Percentiles rank a stretch among this genome's conserved stretches.
phyloP scores from a whole-genome alignment of 2,797 vertebrate genomes.

The Hipposideros larvatus region DNA sequence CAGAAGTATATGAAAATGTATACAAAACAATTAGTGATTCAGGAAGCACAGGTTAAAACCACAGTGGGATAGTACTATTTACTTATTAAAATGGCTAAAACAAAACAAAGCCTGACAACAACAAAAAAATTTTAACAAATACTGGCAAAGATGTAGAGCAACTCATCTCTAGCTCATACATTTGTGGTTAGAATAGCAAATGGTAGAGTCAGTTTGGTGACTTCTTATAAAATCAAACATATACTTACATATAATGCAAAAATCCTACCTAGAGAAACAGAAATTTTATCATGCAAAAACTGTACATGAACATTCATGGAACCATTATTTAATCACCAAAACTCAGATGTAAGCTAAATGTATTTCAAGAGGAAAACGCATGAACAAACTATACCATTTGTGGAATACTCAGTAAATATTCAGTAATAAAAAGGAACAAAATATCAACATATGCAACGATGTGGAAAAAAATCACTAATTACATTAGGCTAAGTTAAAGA shows the following conservation, averaged over 20 bases:
- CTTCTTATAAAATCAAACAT: background rate
- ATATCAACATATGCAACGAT: background rate
- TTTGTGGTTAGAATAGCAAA: background rate
- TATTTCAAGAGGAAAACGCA: background rate
- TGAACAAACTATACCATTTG: background rate
- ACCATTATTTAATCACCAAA: background rate
- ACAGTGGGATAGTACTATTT: background rate
- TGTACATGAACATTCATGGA: background rate
- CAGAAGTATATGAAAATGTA: background rate
- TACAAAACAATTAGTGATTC: background rate
- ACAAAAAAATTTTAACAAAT: background rate
- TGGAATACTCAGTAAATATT: background rate
- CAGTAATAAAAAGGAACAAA: background rate
- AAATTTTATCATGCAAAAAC: background rate
- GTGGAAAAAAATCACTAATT: background rate
- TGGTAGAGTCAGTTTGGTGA: background rate
- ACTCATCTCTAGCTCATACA: background rate
- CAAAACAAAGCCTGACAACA: background rate
- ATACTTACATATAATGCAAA: background rate
- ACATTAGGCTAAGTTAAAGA: background rate
- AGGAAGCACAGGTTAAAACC: background rate
- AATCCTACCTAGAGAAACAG: background rate
- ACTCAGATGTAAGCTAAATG: background rate
- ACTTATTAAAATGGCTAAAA: background rate
- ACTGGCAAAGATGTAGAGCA: background rate